Conservation (phyloP, 2,888 invertebrate genomes). For the Boloria selene region DNA sequence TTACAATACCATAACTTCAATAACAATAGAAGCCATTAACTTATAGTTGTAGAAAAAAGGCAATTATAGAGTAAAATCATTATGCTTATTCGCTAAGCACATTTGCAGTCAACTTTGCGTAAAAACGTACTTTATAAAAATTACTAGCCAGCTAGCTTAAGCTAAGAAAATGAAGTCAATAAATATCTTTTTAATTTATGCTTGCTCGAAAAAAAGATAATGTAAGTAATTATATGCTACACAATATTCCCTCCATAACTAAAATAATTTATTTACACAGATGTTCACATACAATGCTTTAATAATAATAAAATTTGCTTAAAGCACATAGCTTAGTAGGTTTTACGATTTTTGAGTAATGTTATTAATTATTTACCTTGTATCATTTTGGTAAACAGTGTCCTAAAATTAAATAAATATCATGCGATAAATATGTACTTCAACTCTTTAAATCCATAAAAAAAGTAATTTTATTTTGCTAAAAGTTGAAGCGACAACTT, state of each 20-base stretch:
- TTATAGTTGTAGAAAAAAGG: constrained; percentile 42
- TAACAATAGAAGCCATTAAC: constrained; percentile 55
- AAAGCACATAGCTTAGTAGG: too few species aligned
- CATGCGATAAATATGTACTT: too few species aligned
- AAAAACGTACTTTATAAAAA: constrained; percentile 17
- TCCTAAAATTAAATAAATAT: too few species aligned
- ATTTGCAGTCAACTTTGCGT: constrained; percentile 42
- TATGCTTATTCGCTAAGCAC: constrained; percentile 53
- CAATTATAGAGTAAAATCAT: constrained; percentile 55
- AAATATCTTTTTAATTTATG: constrained; percentile 11
- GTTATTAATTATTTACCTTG: too few species aligned
- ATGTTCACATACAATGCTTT: too few species aligned
- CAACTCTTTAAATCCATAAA: too few species aligned
- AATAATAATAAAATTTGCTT: too few species aligned
- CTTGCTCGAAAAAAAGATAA: constrained; percentile 2
- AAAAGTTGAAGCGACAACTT: too few species aligned
- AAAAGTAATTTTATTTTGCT: too few species aligned
- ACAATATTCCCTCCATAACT: background rate
- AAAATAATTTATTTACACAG: background rate
- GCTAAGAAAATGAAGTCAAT: background rate
- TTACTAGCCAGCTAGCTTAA: background rate
- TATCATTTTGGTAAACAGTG: too few species aligned
- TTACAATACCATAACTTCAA: constrained; percentile 52
- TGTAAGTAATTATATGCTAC: background rate
- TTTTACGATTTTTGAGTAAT: too few species aligned